Conservation (phyloP, 2,113 vertebrate species). For the Arothron firmamentum region DNA sequence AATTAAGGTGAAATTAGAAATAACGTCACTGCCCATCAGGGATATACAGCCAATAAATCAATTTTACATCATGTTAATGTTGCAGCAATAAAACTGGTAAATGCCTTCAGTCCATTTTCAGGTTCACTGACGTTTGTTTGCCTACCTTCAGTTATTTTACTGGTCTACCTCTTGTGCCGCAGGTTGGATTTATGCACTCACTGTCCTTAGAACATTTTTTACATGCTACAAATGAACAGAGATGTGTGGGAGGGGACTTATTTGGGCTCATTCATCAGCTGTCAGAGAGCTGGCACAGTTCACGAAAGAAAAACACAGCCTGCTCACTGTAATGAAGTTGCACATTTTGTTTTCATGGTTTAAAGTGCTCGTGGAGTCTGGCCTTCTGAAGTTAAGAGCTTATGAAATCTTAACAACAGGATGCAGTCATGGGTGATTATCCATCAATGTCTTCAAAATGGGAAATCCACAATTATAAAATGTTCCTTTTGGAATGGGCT, state of each 20-base stretch:
- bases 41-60: too few species aligned
- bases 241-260: slow-evolving; percentile 27
- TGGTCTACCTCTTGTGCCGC: too few species aligned
- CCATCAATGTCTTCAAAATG: neutral
- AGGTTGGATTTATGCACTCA: neutral
- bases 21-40: too few species aligned
- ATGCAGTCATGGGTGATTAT: neutral
- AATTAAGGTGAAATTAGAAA: too few species aligned
- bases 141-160: neutral
- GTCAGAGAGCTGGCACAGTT: slow-evolving; percentile 43
- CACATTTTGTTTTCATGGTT: slow-evolving; percentile 7
- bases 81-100: neutral
- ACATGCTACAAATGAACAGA: slow-evolving; percentile 18
- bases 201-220: neutral
- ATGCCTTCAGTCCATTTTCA: neutral
- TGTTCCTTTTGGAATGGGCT: neutral
- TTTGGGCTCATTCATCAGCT: slow-evolving; percentile 44
- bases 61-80: too few species aligned
- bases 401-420: slow-evolving; percentile 12
- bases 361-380: neutral
- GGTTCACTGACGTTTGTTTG: too few species aligned
- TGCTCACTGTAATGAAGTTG: slow-evolving; percentile 9
- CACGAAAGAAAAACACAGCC: slow-evolving; percentile 31
- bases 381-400: slow-evolving; percentile 5
- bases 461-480: neutral